These are phyloP conservation scores for Melanotaenia nigrans DNA, from an alignment of 2,797 vertebrate species.

Conservation along the genomic window DNA sequence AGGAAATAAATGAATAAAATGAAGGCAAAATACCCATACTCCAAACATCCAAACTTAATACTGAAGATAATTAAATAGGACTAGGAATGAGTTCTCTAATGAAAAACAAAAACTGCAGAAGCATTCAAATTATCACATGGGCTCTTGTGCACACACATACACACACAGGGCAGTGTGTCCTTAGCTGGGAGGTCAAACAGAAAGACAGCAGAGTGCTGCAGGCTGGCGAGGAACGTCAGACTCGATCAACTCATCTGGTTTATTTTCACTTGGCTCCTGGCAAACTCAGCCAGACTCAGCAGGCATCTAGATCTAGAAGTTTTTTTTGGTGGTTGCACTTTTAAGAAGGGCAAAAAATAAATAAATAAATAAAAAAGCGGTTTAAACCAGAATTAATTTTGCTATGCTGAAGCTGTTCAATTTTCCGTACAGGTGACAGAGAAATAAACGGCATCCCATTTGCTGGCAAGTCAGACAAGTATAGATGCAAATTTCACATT, in stretches of 20 bases:
- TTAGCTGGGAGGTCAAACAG: conserved; percentile 72
- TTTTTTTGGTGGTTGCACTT: conserved; percentile 42
- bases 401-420: conserved; percentile 7
- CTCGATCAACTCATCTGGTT: conserved; percentile 74
- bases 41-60: conserved; percentile 4
- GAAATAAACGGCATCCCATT: neutral
- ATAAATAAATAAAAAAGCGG: conserved; percentile 28
- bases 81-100: conserved; percentile 3
- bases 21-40: neutral
- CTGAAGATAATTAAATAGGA: conserved; percentile 6
- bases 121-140: conserved; percentile 31
- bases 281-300: conserved; percentile 68
- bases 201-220: conserved; percentile 68
- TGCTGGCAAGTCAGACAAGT: neutral
- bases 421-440: conserved; percentile 6
- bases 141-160: conserved; percentile 13
- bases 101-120: neutral
- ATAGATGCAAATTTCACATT: neutral
- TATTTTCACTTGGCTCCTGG: conserved; percentile 74
- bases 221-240: conserved; percentile 75
- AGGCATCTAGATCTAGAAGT: conserved; percentile 59
- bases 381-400: conserved; percentile 31
- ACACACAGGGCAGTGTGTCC: conserved; percentile 55
- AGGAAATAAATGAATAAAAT: conserved; percentile 5
- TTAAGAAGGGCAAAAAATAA: conserved; percentile 51